These are phyloP conservation scores for Acleris laterana DNA, from an alignment of 2,888 invertebrate genomes.

Conservation along the genomic window DNA sequence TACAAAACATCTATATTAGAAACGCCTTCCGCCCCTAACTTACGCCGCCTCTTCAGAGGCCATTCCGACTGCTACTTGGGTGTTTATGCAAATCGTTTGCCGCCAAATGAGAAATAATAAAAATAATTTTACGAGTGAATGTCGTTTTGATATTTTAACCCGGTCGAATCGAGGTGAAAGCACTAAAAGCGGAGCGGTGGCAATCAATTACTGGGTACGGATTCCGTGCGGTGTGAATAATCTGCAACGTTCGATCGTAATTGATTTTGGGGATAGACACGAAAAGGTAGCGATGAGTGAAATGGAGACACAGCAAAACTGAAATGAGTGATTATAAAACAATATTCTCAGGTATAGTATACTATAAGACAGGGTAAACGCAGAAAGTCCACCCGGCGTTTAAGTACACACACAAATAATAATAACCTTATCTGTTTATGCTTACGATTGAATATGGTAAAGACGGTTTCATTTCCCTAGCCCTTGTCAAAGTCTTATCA, in stretches of 20 bases:
- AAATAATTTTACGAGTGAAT: conserved; percentile 55
- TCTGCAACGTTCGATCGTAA: conserved; percentile 20
- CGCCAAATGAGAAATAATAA: conserved; percentile 59
- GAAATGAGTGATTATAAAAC: no score
- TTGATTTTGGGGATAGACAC: conserved; percentile 23
- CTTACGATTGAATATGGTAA: no score
- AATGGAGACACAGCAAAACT: no score
- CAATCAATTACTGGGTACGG: conserved; percentile 49
- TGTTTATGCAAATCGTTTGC: conserved; percentile 71
- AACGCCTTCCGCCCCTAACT: conserved; percentile 7
- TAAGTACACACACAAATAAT: no score
- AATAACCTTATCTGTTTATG: no score
- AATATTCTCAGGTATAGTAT: no score
- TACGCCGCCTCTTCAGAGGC: conserved; percentile 33
- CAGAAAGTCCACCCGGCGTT: no score
- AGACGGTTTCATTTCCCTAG: no score
- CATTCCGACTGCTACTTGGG: conserved; percentile 68
- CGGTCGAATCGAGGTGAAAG: conserved; percentile 59
- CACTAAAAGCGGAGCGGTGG: conserved; percentile 47
- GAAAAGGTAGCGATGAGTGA: conserved; percentile 16
- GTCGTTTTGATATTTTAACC: conserved; percentile 61
- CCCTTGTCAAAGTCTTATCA: no score
- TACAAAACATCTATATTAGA: not conserved
- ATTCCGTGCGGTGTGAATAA: conserved; percentile 40
- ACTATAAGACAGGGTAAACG: no score